Base-by-base conservation (phyloP, 1,140 invertebrate species). In the Drosophila equinoxialis region DNA sequence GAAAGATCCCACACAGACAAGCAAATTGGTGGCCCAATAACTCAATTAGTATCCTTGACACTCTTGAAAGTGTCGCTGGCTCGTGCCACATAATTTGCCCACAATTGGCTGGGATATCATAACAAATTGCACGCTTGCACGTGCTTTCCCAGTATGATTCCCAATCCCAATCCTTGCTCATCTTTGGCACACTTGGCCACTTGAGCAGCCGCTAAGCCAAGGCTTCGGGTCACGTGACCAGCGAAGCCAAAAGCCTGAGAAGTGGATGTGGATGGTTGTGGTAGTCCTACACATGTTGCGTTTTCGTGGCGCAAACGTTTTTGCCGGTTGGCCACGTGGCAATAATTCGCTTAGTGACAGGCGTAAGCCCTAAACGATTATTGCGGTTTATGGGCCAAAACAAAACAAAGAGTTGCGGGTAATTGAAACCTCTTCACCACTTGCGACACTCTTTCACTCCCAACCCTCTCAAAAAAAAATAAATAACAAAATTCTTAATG, bases 261-360 rank as follows among this genome's bases (percentile, higher is more conserved):
- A 54, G 67, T 60, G 55, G 60, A 45, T n/a, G n/a, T 39, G 37
- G 37, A 13, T 13, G 37, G 37, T 13, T 13, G 62, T 65, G 39
- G 48, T 8, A 7, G 39, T 55, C 57, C 69, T 75, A 74, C 79
- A 79, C 76, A 84, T 86, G 82, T 90, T 90, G 87, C 86, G 61
- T 71, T 68, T 74, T 54, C 59, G 8, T 23, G 20, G 20, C 20
- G 14, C 1, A 6, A 37, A 64, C 71, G 74, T 42, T 73, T 68
- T 67, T 54, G 58, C 35, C 35, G 35, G 35, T 41, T 71, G 55
- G 83, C 71, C 83, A 87, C 83, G 83, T 86, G 83, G 61, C 83
- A 65, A 42, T 86, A 86, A 86, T 79, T 81, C 83, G 68, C 48
- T 86, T 87, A 87, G 83, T 69, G 83, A 79, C 79, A 87, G 70